Percentiles rank a stretch among this genome's conserved stretches.
Conservation (phyloP, 2,797 vertebrate genomes). For the Hoplostethus mediterraneus region DNA sequence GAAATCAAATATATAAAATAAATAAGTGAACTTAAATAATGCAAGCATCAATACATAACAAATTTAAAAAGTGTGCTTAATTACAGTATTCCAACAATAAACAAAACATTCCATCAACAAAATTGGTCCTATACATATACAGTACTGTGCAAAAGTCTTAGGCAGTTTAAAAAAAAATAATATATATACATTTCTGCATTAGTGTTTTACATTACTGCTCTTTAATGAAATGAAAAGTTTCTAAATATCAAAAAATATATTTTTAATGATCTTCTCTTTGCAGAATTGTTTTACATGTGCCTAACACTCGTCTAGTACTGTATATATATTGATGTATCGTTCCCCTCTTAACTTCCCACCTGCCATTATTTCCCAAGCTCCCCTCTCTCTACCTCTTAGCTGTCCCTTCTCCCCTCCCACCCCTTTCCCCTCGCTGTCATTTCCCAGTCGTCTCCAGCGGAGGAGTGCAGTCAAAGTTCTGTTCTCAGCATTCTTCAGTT, state of each 20-base stretch:
- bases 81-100: slow-evolving; percentile 41
- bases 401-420: slow-evolving; percentile 15
- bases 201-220: too few relatives aligned
- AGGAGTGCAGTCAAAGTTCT: slow-evolving; percentile 49
- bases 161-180: too few relatives aligned
- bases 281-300: too few relatives aligned
- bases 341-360: not conserved
- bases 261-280: too few relatives aligned
- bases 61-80: slow-evolving; percentile 3
- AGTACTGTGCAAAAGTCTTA: too few relatives aligned
- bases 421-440: slow-evolving; percentile 1
- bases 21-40: slow-evolving; percentile 74
- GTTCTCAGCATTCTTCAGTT: slow-evolving; percentile 37
- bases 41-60: slow-evolving; percentile 26
- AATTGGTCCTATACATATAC: slow-evolving; percentile 27
- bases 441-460: slow-evolving; percentile 43
- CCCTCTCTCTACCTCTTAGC: not conserved
- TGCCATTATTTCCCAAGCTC: too few relatives aligned
- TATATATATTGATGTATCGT: slow-evolving; percentile 12
- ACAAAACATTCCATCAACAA: slow-evolving; percentile 35
- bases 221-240: too few relatives aligned
- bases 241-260: too few relatives aligned
- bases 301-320: slow-evolving; percentile 1
- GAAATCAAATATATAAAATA: slow-evolving; percentile 48
- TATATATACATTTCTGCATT: too few relatives aligned